phyloP scores from a whole-genome alignment of 2,888 invertebrate species.

The Pristionchus arcanus region DNA sequence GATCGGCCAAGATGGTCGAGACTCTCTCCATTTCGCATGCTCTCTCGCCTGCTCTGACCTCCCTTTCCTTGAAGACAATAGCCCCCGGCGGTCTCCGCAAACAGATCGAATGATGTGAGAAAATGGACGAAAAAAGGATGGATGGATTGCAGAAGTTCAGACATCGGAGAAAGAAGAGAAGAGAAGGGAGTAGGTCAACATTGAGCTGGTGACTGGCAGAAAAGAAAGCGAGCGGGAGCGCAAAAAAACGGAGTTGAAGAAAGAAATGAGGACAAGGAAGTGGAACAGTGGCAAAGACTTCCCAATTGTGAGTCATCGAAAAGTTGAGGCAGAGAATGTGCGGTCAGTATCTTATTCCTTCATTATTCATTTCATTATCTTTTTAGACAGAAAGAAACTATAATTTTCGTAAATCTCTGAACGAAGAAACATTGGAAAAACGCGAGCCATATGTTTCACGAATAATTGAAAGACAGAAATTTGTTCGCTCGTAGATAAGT shows the following conservation, averaged over 20 bases:
- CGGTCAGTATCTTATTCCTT: no score
- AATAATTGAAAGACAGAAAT: no score
- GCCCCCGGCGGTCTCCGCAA: background rate
- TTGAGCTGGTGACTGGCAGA: constrained; percentile 2
- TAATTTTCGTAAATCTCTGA: no score
- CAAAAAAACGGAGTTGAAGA: background rate
- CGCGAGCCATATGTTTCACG: no score
- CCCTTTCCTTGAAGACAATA: background rate
- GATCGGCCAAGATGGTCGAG: background rate
- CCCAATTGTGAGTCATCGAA: no score
- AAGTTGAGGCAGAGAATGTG: no score
- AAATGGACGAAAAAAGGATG: constrained; percentile 6
- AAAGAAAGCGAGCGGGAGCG: background rate
- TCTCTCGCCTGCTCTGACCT: background rate
- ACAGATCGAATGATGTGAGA: constrained; percentile 41
- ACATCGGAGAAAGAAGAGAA: constrained; percentile 21
- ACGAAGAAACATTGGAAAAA: no score
- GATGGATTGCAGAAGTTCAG: constrained; percentile 12
- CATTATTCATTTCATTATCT: no score
- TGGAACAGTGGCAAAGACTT: background rate
- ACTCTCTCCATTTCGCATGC: background rate
- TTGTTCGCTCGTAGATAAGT: no score
- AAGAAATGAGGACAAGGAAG: constrained; percentile 26
- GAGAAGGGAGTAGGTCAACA: constrained; percentile 18
- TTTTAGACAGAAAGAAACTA: no score